Evolutionary conservation across 2,888 invertebrate species (phyloP), one percentile per base, ranked within the genome.

Genomic region (Atherix ibis): DNA sequence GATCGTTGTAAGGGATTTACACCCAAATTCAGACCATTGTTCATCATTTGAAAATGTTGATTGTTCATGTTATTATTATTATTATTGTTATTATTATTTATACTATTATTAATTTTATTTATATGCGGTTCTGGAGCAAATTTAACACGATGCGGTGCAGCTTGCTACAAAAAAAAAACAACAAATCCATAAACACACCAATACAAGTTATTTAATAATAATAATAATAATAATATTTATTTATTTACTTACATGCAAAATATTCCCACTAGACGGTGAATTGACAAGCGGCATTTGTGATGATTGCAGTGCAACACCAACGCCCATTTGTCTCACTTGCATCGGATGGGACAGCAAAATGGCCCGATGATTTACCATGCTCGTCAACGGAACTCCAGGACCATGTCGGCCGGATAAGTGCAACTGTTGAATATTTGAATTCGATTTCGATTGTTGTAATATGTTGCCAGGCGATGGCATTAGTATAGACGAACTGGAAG

Each of bases 241-340:
- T 14, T 29, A 29, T n/a, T 16, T 5, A 41, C 47, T 45, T 46
- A 62, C 62, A 50, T 79, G 74, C 47, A 80, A 66, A 48, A 84
- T 72, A 46, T 78, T 83, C 40, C 76, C 76, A 46, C 67, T 69
- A 18, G 79, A 78, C 43, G 77, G 76, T 45, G 79, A 78, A 56
- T 77, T 62, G 26, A 61, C 52, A 26, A 61, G 43, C 14, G 62
- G 59, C 37, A 58, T 40, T 24, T 45, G 45, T 22, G 44, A 41
- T 35, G 56, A 54, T 31, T 52, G 51, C 8, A 52, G 43, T 22
- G 47, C 41, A 32, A 44, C 34, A 4, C 46, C 43, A 5, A 50
- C 45, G 10, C 46, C 46, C 43, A 55, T 41, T 24, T 51, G 50
- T 18, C 49, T 48, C 27, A 60, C 30, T 37, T 50, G 52, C 45